Base-by-base conservation (phyloP, 2,888 invertebrate species). In the Phyllotreta striolata region DNA sequence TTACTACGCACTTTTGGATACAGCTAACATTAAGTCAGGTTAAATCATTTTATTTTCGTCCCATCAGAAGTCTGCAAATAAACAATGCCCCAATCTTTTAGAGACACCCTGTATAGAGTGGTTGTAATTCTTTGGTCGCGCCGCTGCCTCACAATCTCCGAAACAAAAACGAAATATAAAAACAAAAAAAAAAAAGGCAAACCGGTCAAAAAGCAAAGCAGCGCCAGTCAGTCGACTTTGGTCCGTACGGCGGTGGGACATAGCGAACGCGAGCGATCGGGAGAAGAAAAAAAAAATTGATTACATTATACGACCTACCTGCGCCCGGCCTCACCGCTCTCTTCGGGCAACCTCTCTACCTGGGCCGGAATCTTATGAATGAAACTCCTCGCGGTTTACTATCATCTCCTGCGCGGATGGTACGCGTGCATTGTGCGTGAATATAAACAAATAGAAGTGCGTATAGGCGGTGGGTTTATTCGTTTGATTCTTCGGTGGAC, bases 311-410 rank as follows among this genome's bases (percentile, higher is more conserved):
- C 24, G 80, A 79, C 79, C 79, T 78, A 61, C 61, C 64, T 64
- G 61, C 57, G 44, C 41, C 56, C 62, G 62, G 44, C 62, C 56
- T 49, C 61, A 8, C 49, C 49, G 49, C 49, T 49, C 34, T 37
- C n/a, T 13, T 12, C n/a, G n/a, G n/a, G n/a, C n/a, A n/a, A 60
- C 76, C 76, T n/a, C n/a, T n/a, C n/a, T 80, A 80, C 79, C 80
- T 79, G 79, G 75, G 51, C 74, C 72, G 72, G 76, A 71, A 73
- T 79, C 80, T 81, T 80, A 81, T 81, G 81, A 81, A 81, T 81
- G 81, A 80, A 80, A 72, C 69, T 69, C 57, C 66, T 55, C 64
- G 61, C 54, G 71, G 73, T 72, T 72, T 79, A 79, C 80, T 79
- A 79, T 79, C 79, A 80, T 77, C 77, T 70, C 74, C 66, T n/a